Evolutionary conservation across 2,888 invertebrate species (phyloP), one percentile per base, ranked within the genome.

Genomic region (Chloroclystis v-ata): DNA sequence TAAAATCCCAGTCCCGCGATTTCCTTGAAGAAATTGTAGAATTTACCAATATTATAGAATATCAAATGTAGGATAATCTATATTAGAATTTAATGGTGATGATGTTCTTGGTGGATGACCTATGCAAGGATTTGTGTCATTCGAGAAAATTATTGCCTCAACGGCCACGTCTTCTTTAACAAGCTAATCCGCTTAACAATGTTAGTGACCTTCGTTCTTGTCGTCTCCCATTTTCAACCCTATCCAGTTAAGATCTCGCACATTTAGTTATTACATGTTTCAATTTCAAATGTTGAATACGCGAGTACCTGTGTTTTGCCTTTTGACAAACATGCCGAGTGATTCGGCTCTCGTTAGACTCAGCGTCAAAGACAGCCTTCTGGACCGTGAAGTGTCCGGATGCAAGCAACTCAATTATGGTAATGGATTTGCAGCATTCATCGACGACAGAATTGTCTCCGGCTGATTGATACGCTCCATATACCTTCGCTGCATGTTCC

Each of bases 341-440:
- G 66, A 72, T 68, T 63, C 65, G 65, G 69, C 71, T 74, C 78
- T 83, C 78, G 82, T 83, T 83, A 82, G 73, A 61, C 69, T 69
- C 77, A 78, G 76, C 71, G 69, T 82, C 82, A 82, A 82, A 83
- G 82, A 79, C 75, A 71, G 72, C 69, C 73, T 73, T 77, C 66
- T 75, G 73, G 67, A 70, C 71, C 70, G 75, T 72, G 73, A 76
- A 81, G 75, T 75, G 77, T 78, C 77, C 74, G 78, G 75, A 79
- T 74, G 76, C 76, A 73, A 77, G 78, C 72, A 69, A 77, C 75
- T 82, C 82, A 84, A 84, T 85, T 83, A 84, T 83, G 82, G 67
- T 84, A 84, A 85, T 84, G 83, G 82, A 63, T 74, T 72, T 72
- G 68, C 71, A 72, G 71, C 72, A 75, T 74, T 75, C 70, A 40